phyloP scores from a whole-genome alignment of 2,113 vertebrate species.

The Rhinichthys klamathensis region DNA sequence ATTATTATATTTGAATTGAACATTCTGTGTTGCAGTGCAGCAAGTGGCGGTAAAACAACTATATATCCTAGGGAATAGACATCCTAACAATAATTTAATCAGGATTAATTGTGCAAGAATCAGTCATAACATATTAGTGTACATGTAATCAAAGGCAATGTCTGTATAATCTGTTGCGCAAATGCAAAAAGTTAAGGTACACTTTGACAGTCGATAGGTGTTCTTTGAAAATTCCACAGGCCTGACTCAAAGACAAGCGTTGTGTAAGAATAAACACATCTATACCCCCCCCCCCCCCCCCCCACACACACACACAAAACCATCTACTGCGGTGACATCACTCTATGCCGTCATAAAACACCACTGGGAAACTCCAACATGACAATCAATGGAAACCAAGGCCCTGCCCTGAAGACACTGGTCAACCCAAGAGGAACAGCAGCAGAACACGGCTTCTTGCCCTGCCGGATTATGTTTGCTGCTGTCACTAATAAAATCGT shows the following conservation, averaged over 20 bases:
- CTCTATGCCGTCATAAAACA: slow-evolving; percentile 2
- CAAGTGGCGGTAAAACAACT: neutral
- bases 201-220: neutral
- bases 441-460: neutral
- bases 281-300: no score
- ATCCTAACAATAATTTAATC: neutral
- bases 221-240: neutral
- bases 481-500: neutral
- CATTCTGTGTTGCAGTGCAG: neutral
- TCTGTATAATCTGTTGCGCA: neutral
- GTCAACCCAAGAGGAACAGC: neutral
- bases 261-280: slow-evolving; percentile 12
- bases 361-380: slow-evolving; percentile 21
- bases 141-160: neutral
- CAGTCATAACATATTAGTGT: neutral
- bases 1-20: neutral
- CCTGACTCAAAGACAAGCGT: neutral
- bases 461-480: neutral
- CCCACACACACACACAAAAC: neutral
- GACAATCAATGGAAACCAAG: neutral
- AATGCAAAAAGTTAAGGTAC: neutral
- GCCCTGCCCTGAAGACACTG: neutral
- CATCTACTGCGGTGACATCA: neutral
- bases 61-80: neutral
- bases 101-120: neutral